Conservation (phyloP, 1,140 invertebrate genomes). For the Magallana gigas region DNA sequence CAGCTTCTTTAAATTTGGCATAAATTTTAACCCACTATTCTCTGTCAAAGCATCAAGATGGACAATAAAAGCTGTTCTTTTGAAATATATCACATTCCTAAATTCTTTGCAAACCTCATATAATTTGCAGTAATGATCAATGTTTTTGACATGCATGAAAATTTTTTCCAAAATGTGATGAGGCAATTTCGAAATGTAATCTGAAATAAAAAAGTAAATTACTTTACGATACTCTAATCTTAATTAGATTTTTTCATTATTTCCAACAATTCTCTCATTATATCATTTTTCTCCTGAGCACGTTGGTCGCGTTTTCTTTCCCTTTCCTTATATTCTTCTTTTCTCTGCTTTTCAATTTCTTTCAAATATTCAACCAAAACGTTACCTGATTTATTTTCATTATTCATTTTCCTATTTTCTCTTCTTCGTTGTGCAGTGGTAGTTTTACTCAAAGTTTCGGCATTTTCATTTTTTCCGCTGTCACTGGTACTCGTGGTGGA, state of each 20-base stretch:
- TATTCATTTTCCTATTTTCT: not conserved
- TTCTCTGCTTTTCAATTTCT: slow-evolving; percentile 2
- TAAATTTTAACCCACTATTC: too few relatives aligned
- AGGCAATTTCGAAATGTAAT: too few relatives aligned
- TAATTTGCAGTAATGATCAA: too few relatives aligned
- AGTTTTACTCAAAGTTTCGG: not conserved
- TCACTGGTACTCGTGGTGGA: not conserved
- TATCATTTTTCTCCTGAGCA: not conserved
- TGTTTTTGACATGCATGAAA: too few relatives aligned
- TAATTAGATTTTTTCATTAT: too few relatives aligned
- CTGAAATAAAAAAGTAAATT: too few relatives aligned
- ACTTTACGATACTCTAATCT: too few relatives aligned
- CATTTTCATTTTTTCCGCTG: not conserved
- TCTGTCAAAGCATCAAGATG: too few relatives aligned
- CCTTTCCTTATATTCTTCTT: not conserved
- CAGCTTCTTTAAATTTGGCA: too few relatives aligned
- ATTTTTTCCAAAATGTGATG: too few relatives aligned
- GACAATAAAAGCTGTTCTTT: not conserved
- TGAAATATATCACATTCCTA: too few relatives aligned
- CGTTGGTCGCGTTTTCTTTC: not conserved
- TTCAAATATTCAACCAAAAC: not conserved
- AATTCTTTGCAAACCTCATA: too few relatives aligned
- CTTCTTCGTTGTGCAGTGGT: not conserved
- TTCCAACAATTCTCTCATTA: not conserved
- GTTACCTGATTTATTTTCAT: not conserved